Conservation (phyloP, 2,113 vertebrate genomes). For the Zonotrichia leucophrys region DNA sequence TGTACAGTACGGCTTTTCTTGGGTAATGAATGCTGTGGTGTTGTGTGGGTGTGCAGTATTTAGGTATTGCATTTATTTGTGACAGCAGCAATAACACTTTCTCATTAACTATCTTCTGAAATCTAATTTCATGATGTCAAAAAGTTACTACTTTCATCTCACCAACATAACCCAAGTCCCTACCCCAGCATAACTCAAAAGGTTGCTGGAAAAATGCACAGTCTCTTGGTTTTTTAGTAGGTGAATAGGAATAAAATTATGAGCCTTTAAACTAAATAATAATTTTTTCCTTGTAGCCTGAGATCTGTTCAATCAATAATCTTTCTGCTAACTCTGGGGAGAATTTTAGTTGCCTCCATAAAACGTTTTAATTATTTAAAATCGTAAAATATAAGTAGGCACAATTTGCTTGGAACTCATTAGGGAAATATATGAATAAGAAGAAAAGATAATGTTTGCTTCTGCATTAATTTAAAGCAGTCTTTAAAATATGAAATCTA, state of each 20-base stretch:
- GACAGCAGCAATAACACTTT: neutral
- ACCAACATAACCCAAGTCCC: neutral
- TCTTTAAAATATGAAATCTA: slow-evolving; percentile 64
- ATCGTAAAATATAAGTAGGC: slow-evolving; percentile 69
- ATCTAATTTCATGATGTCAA: slow-evolving; percentile 2
- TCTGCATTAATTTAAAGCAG: slow-evolving; percentile 58
- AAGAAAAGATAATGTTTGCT: slow-evolving; percentile 59
- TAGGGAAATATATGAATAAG: slow-evolving; percentile 67
- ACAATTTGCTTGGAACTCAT: slow-evolving; percentile 65
- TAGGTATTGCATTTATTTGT: slow-evolving; percentile 1
- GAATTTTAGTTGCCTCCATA: slow-evolving; percentile 70
- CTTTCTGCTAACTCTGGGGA: slow-evolving; percentile 59
- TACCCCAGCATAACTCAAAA: neutral
- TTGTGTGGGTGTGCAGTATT: neutral
- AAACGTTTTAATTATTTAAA: slow-evolving; percentile 75
- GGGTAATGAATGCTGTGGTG: neutral
- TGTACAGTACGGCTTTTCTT: neutral
- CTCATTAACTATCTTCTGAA: slow-evolving; percentile 16
- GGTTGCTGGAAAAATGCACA: neutral
- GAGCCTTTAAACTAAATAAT: slow-evolving; percentile 62
- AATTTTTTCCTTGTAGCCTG: slow-evolving; percentile 14
- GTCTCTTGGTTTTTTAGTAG: neutral
- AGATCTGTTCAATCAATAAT: slow-evolving; percentile 65
- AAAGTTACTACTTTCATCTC: slow-evolving; percentile 24
- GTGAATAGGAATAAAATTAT: slow-evolving; percentile 42